phyloP scores from a whole-genome alignment of 2,113 vertebrate genomes.

The Meriones unguiculatus region DNA sequence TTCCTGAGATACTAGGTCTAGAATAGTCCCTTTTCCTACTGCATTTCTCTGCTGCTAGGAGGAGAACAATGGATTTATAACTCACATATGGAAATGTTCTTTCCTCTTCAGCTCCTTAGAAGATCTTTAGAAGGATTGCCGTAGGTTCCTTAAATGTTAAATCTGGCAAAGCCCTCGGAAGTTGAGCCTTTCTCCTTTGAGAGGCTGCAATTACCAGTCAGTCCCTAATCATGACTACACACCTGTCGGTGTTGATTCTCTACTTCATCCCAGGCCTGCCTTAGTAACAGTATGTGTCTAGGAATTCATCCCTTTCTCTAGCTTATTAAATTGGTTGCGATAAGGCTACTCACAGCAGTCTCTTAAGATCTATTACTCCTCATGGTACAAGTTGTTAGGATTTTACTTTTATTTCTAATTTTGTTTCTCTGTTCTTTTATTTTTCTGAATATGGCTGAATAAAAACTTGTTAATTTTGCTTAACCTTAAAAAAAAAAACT shows the following conservation, averaged over 20 bases:
- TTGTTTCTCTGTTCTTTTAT: neutral
- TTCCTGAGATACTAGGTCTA: neutral
- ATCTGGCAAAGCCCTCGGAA: neutral
- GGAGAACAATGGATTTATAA: neutral
- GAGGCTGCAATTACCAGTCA: neutral
- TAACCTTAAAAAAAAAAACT: neutral
- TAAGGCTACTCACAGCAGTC: neutral
- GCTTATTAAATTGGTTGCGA: neutral
- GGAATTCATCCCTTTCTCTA: neutral
- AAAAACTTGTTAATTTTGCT: neutral
- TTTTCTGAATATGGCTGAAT: neutral
- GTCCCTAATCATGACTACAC: neutral
- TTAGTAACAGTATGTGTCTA: neutral
- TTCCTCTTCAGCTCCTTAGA: neutral
- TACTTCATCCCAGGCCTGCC: neutral
- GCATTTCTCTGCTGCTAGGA: neutral
- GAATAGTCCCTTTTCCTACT: neutral
- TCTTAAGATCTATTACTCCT: neutral
- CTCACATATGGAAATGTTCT: neutral
- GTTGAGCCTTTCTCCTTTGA: neutral
- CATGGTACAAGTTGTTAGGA: neutral
- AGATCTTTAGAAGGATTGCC: neutral
- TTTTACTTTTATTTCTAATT: neutral
- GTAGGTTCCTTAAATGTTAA: neutral
- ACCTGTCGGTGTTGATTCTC: neutral